These are phyloP conservation scores for Bettongia penicillata DNA, from an alignment of 2,113 vertebrate species.

Conservation along the genomic window DNA sequence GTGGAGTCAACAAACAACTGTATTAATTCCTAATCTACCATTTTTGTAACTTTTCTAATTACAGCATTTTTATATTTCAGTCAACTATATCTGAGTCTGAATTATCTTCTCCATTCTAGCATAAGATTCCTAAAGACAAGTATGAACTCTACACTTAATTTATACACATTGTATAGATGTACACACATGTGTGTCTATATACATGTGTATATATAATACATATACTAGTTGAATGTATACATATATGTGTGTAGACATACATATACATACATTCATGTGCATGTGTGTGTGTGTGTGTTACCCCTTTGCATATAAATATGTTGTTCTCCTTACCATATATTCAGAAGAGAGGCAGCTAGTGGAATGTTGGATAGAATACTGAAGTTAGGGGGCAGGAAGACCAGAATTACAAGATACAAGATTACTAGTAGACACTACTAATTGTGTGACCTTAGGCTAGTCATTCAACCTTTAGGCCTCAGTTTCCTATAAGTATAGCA, in stretches of 20 bases:
- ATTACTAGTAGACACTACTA: not conserved
- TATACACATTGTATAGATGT: too few relatives aligned
- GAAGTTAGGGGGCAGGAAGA: not conserved
- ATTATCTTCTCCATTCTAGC: not conserved
- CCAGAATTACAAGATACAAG: not conserved
- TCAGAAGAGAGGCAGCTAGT: not conserved
- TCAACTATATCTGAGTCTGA: not conserved
- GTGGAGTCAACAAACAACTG: too few relatives aligned
- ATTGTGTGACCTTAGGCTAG: not conserved
- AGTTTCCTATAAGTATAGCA: not conserved
- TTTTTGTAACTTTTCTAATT: not conserved
- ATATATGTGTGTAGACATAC: too few relatives aligned
- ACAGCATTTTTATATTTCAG: not conserved
- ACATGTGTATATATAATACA: too few relatives aligned
- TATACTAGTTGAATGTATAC: too few relatives aligned
- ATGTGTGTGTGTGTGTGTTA: too few relatives aligned
- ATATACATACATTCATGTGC: too few relatives aligned
- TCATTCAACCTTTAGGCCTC: not conserved
- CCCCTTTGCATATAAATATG: not conserved
- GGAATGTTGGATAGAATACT: not conserved
- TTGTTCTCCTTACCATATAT: not conserved
- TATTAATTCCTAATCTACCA: not conserved
- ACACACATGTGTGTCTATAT: too few relatives aligned
- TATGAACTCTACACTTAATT: not conserved
- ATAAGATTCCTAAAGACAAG: not conserved